These are phyloP conservation scores for Philopedon plagiatum DNA, from an alignment of 2,888 invertebrate species.

Conservation along the genomic window DNA sequence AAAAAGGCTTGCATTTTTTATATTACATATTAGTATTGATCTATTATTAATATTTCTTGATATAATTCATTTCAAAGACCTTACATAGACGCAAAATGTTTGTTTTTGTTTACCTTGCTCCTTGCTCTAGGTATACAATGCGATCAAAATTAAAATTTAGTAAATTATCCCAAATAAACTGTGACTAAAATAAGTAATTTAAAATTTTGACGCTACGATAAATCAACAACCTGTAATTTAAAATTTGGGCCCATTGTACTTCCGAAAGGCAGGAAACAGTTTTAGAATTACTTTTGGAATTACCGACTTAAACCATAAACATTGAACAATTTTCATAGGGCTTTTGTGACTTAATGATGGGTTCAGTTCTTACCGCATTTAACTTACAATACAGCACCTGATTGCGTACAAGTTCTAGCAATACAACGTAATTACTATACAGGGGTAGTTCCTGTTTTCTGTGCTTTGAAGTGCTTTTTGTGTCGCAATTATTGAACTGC, in stretches of 20 bases:
- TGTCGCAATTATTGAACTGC: conserved; percentile 12
- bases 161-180: no score
- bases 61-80: no score
- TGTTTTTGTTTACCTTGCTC: no score
- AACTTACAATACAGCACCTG: conserved; percentile 33
- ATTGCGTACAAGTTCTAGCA: conserved; percentile 37
- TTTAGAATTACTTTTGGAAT: conserved; percentile 40
- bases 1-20: no score
- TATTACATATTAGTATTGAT: no score
- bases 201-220: conserved; percentile 34
- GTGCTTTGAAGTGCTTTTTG: background rate
- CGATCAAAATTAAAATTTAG: no score
- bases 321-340: conserved; percentile 29
- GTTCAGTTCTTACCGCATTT: conserved; percentile 33
- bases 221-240: conserved; percentile 42
- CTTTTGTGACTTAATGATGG: conserved; percentile 40
- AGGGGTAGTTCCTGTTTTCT: conserved; percentile 29
- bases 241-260: conserved; percentile 23
- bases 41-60: no score
- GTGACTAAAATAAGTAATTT: no score
- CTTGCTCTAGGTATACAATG: no score
- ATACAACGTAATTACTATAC: conserved; percentile 23
- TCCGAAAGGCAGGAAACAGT: conserved; percentile 42
- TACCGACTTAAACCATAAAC: conserved; percentile 36
- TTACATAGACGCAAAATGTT: no score